Evolutionary conservation across 2,888 invertebrate species (phyloP).

Genomic region (Drosophila multiciliata): DNA sequence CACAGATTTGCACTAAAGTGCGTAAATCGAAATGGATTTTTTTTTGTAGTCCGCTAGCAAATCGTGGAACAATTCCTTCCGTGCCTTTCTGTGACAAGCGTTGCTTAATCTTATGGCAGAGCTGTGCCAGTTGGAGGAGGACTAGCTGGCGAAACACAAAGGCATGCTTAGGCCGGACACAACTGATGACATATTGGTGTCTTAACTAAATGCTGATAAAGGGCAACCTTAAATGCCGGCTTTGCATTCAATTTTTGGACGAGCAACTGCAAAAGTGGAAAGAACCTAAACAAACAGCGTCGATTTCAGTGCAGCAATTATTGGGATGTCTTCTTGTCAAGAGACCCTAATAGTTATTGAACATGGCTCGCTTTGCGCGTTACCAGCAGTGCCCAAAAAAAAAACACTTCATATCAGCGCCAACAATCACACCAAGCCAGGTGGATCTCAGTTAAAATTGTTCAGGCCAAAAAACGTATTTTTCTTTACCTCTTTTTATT

Average conservation of each 20-base stretch:
- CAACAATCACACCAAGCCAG: constrained; percentile 49
- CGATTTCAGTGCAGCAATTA: constrained; percentile 62
- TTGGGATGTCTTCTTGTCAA: constrained; percentile 55
- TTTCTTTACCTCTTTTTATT: background rate
- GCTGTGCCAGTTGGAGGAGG: constrained; percentile 52
- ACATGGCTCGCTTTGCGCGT: background rate
- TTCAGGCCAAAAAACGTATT: constrained; percentile 40
- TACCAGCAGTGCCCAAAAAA: no score
- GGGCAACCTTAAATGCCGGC: constrained; percentile 46
- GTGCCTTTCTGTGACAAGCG: constrained; percentile 36
- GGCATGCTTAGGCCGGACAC: constrained; percentile 52
- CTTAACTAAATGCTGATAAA: constrained; percentile 36
- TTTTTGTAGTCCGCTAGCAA: background rate
- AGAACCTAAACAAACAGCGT: constrained; percentile 12
- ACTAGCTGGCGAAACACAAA: constrained; percentile 39
- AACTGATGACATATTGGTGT: constrained; percentile 65
- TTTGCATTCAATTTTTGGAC: constrained; percentile 66
- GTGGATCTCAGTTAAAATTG: constrained; percentile 39
- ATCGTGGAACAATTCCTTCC: constrained; percentile 21
- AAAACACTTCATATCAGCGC: constrained; percentile 36
- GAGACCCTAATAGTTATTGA: constrained; percentile 35
- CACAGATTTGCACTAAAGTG: constrained; percentile 60
- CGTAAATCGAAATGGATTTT: constrained; percentile 50
- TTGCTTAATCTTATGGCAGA: constrained; percentile 53
- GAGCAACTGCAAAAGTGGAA: background rate